Percentiles rank a stretch among this genome's conserved stretches.
Evolutionary conservation across 2,888 invertebrate genomes (phyloP).

Genomic region (Drosophila paramelanica): DNA sequence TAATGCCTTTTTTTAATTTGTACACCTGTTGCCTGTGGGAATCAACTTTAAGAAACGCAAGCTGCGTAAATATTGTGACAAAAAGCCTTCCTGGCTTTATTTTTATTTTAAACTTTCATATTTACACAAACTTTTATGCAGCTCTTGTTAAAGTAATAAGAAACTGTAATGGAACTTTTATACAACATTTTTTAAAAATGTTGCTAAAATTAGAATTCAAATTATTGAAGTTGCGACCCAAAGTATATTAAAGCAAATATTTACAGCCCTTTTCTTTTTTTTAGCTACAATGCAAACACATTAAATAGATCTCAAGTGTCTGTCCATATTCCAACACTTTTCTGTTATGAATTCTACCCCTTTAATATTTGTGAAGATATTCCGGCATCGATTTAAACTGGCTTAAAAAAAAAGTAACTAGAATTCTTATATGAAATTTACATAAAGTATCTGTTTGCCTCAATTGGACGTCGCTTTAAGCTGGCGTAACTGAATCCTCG

Average conservation of each 20-base stretch:
- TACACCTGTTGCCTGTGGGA: slow-evolving; percentile 20
- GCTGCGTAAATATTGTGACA: slow-evolving; percentile 30
- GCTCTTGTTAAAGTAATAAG: not conserved
- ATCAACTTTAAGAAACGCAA: slow-evolving; percentile 8
- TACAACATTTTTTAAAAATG: too few relatives aligned
- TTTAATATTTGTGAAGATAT: slow-evolving; percentile 25
- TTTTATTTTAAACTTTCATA: slow-evolving; percentile 12
- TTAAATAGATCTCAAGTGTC: slow-evolving; percentile 17
- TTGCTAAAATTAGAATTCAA: not conserved
- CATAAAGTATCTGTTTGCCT: slow-evolving; percentile 66
- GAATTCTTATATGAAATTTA: slow-evolving; percentile 59
- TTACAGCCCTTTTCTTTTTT: not conserved
- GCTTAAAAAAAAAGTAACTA: slow-evolving; percentile 60
- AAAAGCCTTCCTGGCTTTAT: slow-evolving; percentile 25
- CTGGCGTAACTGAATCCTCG: slow-evolving; percentile 68
- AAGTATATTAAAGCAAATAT: not conserved
- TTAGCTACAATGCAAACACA: slow-evolving; percentile 11
- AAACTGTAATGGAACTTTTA: not conserved
- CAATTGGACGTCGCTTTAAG: slow-evolving; percentile 54
- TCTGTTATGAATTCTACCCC: slow-evolving; percentile 7
- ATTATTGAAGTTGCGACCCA: not conserved
- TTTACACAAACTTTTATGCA: not conserved
- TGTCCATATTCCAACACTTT: slow-evolving; percentile 5
- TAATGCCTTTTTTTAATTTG: slow-evolving; percentile 1
- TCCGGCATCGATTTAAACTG: slow-evolving; percentile 68